Conservation (phyloP, 2,113 vertebrate species). For the Ceratotherium simum region DNA sequence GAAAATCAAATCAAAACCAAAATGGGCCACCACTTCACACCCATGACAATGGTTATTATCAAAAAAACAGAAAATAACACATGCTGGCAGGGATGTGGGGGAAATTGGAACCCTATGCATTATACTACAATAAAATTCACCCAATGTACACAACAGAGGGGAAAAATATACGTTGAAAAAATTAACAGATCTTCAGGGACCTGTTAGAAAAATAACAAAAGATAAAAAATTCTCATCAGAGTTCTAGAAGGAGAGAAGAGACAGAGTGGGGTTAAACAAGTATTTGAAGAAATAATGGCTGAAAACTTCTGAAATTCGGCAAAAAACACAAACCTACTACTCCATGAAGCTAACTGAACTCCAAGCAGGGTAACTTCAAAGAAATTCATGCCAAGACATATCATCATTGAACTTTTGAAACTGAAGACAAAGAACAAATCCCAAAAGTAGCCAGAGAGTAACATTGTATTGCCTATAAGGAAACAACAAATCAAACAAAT, state of each 20-base stretch:
- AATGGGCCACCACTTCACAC: too few species aligned
- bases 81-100: too few species aligned
- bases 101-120: background rate
- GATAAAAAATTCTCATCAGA: background rate
- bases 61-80: too few species aligned
- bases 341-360: background rate
- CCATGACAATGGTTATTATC: too few species aligned
- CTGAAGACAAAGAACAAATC: background rate
- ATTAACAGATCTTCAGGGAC: background rate
- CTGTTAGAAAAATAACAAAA: background rate
- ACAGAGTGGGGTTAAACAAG: background rate
- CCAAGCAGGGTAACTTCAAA: background rate
- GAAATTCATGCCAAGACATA: background rate
- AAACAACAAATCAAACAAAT: background rate
- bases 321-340: background rate
- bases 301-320: background rate
- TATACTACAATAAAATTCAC: background rate
- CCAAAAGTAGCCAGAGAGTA: background rate
- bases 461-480: background rate
- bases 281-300: background rate
- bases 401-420: background rate
- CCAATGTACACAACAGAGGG: background rate
- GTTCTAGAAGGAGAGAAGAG: background rate
- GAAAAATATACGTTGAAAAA: background rate
- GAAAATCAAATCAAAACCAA: too few species aligned